Percentiles rank a stretch among this genome's conserved stretches.
Evolutionary conservation across 2,888 invertebrate species (phyloP).

Genomic region (Andrena trimmerana): DNA sequence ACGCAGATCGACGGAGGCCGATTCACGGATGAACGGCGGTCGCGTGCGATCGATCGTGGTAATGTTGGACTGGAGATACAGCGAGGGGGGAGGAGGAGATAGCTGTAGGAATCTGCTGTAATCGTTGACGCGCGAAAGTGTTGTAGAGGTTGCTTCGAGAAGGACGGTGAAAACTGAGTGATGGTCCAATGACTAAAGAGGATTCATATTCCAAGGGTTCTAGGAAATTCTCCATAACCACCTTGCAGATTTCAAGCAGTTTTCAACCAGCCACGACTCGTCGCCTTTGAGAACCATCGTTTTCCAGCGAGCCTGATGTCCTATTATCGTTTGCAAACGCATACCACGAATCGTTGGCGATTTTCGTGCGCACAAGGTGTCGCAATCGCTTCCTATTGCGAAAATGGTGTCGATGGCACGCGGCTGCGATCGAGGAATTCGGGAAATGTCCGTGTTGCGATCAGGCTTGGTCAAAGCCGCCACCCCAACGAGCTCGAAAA

Average conservation of each 20-base stretch:
- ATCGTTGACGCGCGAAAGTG: not conserved
- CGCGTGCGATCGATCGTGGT: constrained; percentile 60
- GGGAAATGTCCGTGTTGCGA: constrained; percentile 32
- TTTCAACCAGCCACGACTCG: not conserved
- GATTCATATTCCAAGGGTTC: too few relatives aligned
- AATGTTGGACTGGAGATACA: constrained; percentile 43
- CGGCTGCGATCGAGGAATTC: constrained; percentile 31
- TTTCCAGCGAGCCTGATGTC: constrained; percentile 19
- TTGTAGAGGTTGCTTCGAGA: too few relatives aligned
- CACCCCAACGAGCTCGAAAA: not conserved
- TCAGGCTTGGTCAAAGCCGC: not conserved
- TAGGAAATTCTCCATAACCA: too few relatives aligned
- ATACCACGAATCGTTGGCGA: constrained; percentile 75
- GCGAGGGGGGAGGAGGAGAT: constrained; percentile 15
- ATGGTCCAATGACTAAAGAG: too few relatives aligned
- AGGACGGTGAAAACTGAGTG: too few relatives aligned
- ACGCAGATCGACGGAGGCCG: constrained; percentile 9
- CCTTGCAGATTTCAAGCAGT: too few relatives aligned
- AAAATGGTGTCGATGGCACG: constrained; percentile 39
- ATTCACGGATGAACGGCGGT: constrained; percentile 43
- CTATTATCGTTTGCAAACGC: constrained; percentile 53
- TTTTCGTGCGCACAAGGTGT: constrained; percentile 66
- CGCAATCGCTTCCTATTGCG: constrained; percentile 52
- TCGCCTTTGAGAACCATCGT: constrained; percentile 11
- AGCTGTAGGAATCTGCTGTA: constrained; percentile 8